Conservation (phyloP, 2,797 vertebrate species). For the Tauraco hartlaubi region DNA sequence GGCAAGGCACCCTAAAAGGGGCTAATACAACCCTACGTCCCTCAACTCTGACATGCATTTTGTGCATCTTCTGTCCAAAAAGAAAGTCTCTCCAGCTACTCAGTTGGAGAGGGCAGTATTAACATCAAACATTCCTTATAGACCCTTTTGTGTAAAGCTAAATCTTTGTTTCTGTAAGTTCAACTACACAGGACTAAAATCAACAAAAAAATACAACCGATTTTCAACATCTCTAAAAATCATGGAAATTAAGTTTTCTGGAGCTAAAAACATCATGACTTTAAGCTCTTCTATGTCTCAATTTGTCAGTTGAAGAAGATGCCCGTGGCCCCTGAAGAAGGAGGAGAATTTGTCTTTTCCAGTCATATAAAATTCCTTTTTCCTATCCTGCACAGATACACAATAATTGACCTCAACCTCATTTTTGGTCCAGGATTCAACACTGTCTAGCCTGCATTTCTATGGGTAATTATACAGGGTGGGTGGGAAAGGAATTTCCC, state of each 20-base stretch:
- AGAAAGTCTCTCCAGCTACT: neutral
- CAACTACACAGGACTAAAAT: neutral
- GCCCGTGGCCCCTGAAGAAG: neutral
- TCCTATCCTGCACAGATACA: neutral
- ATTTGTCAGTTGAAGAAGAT: neutral
- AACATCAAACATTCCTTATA: neutral
- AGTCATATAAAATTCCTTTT: neutral
- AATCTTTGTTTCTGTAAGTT: neutral
- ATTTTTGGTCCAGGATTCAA: neutral
- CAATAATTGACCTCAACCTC: neutral
- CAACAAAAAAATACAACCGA: neutral
- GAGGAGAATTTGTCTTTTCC: neutral
- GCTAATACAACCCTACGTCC: neutral
- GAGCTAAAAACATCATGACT: neutral
- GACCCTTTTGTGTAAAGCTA: neutral
- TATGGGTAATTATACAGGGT: neutral
- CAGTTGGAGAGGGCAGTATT: neutral
- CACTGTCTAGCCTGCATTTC: neutral
- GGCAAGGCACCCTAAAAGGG: neutral
- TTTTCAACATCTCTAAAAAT: neutral
- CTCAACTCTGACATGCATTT: neutral
- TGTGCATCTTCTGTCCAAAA: neutral
- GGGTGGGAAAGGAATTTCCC: neutral
- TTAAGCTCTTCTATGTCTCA: neutral
- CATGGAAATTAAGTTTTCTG: neutral